Evolutionary conservation across 2,888 invertebrate genomes (phyloP).

Genomic region (Heteromyza rotundicornis): DNA sequence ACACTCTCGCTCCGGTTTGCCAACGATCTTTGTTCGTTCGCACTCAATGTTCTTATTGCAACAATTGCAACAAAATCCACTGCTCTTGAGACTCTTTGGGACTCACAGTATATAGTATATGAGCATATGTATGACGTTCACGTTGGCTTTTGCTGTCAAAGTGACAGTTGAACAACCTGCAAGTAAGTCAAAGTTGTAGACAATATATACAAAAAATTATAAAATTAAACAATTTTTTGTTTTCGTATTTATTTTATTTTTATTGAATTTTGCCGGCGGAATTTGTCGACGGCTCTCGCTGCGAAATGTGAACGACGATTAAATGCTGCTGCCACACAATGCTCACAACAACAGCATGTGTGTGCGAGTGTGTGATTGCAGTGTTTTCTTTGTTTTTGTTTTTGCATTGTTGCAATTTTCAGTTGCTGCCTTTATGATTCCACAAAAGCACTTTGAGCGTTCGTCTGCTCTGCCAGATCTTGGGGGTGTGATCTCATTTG

Average conservation of each 20-base stretch:
- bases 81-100: no score
- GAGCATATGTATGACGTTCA: no score
- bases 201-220: conserved; percentile 20
- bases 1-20: no score
- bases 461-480: no score
- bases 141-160: conserved; percentile 22
- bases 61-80: no score
- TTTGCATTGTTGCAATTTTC: no score
- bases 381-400: no score
- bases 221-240: neutral
- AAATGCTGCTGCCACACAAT: neutral
- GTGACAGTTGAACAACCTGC: conserved; percentile 60
- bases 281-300: neutral
- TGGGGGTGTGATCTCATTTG: no score
- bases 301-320: conserved; percentile 8
- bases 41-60: conserved; percentile 15
- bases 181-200: conserved; percentile 62
- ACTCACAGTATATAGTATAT: no score
- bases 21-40: neutral
- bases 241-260: conserved; percentile 14
- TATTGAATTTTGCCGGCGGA: neutral
- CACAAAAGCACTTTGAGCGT: no score
- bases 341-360: neutral
- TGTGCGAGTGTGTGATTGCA: no score
- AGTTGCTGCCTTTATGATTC: no score